A percentile compares a stretch with the other conserved stretches of the same genome.
phyloP scores from a whole-genome alignment of 2,888 invertebrate species.

The Andrena praecox region DNA sequence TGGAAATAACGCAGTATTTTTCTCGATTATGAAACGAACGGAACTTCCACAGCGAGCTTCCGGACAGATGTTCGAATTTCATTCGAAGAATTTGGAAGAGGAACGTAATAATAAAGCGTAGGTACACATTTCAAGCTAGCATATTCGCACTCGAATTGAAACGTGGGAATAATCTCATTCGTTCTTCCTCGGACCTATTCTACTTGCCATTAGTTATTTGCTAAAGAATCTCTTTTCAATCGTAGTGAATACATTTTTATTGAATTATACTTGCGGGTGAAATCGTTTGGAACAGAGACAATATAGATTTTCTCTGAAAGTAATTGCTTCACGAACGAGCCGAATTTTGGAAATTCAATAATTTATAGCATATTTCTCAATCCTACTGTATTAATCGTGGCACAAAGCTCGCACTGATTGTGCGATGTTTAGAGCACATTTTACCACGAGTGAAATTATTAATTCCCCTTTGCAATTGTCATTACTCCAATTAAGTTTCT shows the following conservation, averaged over 20 bases:
- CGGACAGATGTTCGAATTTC: conserved; percentile 1
- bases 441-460: neutral
- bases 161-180: neutral
- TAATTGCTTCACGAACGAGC: neutral
- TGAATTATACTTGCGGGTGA: too few species aligned
- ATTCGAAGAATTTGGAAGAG: neutral
- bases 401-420: too few species aligned
- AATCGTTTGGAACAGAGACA: too few species aligned
- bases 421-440: too few species aligned
- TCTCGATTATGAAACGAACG: neutral
- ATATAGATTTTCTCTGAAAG: neutral
- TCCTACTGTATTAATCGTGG: neutral
- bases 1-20: conserved; percentile 3
- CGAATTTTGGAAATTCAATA: neutral
- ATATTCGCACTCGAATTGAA: neutral
- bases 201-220: too few species aligned
- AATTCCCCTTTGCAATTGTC: neutral
- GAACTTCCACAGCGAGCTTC: neutral
- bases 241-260: too few species aligned
- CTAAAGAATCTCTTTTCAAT: too few species aligned
- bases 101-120: neutral
- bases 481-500: neutral
- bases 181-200: neutral
- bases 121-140: neutral
- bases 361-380: neutral